Percentiles rank a stretch among this genome's conserved stretches.
Conservation (phyloP, 1,140 invertebrate genomes). For the Xylocopa sonorina region DNA sequence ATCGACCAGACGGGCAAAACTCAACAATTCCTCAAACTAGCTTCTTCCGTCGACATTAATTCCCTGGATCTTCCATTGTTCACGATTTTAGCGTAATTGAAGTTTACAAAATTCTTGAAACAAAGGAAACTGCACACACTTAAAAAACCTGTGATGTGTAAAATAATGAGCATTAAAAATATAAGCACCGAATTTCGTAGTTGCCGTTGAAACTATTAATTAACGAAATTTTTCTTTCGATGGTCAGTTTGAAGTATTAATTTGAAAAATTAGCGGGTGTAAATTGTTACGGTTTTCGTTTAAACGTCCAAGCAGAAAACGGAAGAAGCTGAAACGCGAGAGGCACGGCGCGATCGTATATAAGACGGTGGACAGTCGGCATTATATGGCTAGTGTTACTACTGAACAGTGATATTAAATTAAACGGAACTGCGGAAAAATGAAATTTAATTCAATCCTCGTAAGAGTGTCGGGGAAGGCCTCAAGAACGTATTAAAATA, state of each 20-base stretch:
- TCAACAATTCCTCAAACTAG: background rate
- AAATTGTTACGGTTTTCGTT: constrained; percentile 47
- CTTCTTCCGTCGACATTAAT: background rate
- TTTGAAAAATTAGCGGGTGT: constrained; percentile 32
- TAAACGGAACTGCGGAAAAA: constrained; percentile 31
- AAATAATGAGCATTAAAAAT: too few species aligned
- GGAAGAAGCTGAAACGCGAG: constrained; percentile 1
- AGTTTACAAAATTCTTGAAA: too few species aligned
- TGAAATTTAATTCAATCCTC: constrained; percentile 58
- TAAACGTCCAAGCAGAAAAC: background rate
- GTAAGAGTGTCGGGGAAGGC: background rate
- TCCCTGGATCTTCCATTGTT: background rate
- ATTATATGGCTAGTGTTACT: constrained; percentile 19
- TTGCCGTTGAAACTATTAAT: background rate
- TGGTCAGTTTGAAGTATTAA: constrained; percentile 32
- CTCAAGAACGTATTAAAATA: background rate
- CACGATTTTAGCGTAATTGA: background rate
- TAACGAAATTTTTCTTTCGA: background rate
- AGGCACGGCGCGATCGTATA: constrained; percentile 48
- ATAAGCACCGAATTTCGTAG: background rate
- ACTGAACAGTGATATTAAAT: constrained; percentile 55
- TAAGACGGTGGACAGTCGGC: constrained; percentile 36
- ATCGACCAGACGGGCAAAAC: background rate
- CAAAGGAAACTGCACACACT: too few species aligned
- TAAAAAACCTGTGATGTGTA: too few species aligned